phyloP scores from a whole-genome alignment of 1,140 invertebrate genomes.

The Pygmarrhopalites habei region DNA sequence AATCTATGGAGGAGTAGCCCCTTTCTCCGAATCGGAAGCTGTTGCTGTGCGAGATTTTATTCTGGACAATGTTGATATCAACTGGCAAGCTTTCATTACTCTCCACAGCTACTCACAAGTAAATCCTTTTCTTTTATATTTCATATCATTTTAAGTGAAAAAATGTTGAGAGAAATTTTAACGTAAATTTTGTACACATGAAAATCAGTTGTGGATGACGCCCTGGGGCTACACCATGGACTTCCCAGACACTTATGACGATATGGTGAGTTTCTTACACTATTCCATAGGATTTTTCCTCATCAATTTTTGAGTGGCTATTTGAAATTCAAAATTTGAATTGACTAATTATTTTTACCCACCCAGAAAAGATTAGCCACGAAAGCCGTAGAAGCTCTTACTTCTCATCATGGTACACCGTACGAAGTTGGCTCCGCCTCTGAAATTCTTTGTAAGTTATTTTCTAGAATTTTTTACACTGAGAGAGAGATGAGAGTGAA shows the following conservation, averaged over 20 bases:
- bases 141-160: too few relatives aligned
- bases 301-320: too few relatives aligned
- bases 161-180: too few relatives aligned
- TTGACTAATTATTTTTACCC: too few relatives aligned
- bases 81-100: conserved; percentile 28
- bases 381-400: conserved; percentile 23
- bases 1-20: conserved; percentile 42
- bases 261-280: conserved; percentile 41
- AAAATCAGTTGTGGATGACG: conserved; percentile 39
- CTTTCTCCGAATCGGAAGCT: conserved; percentile 36
- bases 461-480: too few relatives aligned
- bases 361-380: conserved; percentile 29
- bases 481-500: too few relatives aligned
- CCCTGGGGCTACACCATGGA: conserved; percentile 44
- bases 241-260: conserved; percentile 42
- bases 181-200: conserved; percentile 12
- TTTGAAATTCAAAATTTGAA: too few relatives aligned
- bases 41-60: conserved; percentile 27
- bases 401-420: conserved; percentile 31
- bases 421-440: conserved; percentile 41
- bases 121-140: conserved; percentile 10
- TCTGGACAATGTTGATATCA: conserved; percentile 6
- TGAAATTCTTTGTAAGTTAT: conserved; percentile 42
- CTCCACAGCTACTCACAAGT: conserved; percentile 34
- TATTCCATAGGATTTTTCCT: too few relatives aligned